Base-by-base conservation (phyloP, 2,888 invertebrate species). In the Helleia helle region DNA sequence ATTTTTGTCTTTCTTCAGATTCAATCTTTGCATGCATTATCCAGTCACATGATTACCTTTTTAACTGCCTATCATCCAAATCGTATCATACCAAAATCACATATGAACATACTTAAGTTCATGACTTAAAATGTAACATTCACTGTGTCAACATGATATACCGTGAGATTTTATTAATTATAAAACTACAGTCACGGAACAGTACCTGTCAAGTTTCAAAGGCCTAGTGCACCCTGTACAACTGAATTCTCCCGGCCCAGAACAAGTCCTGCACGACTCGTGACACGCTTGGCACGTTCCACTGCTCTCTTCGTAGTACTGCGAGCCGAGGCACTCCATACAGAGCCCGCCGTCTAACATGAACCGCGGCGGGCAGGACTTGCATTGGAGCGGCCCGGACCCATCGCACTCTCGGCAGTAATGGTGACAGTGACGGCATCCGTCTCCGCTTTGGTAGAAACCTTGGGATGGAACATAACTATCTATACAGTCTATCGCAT, bases 401-500 rank as follows among this genome's bases (percentile, higher is more conserved):
- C 90, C 95, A 65, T 91, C 90, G 69, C 96, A 96, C 55, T 93
- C 93, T 50, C 90, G 90, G 71, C 96, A 96, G 62, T 93, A 93
- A 70, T 93, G 93, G 80, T 95, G 94, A 75, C 96, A 96, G 70
- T 92, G 93, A 50, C 93, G 92, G 63, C 96, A 96, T 5, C 93
- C 93, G 56, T 89, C 93, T 49, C 89, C 87, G 3, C 91, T 91
- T 72, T 93, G 92, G 76, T 93, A 95, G 75, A 93, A 94, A 27
- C 94, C 83, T 83, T 54, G 1, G 41, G 26, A n/a, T n/a, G 34
- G 14, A 15, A 26, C 11, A 39, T 3, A 22, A 18, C 14, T 5
- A 3, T 18, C n/a, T n/a, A n/a, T n/a, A n/a, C n/a, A n/a, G n/a
- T n/a, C n/a, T n/a, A n/a, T n/a, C n/a, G n/a, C n/a, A n/a, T n/a